phyloP scores from a whole-genome alignment of 2,888 invertebrate species.

The Dromius quadrimaculatus region DNA sequence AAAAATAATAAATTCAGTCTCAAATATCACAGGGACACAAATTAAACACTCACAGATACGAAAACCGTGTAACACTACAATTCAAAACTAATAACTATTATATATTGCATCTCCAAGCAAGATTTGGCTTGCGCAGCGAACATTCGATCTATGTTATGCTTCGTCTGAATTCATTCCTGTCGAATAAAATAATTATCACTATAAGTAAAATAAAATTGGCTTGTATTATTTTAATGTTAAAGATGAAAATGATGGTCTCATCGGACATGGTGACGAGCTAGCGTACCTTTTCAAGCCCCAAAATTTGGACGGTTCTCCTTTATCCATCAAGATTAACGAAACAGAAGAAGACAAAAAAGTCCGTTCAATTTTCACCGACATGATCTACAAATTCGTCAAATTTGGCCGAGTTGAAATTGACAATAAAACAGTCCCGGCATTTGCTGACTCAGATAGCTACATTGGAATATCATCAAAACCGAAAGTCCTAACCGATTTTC shows the following conservation, averaged over 20 bases:
- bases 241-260: slow-evolving; percentile 61
- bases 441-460: slow-evolving; percentile 67
- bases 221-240: slow-evolving; percentile 25
- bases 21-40: too few relatives aligned
- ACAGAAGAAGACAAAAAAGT: slow-evolving; percentile 74
- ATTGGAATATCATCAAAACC: slow-evolving; percentile 70
- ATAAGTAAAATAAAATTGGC: slow-evolving; percentile 49
- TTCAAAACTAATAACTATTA: too few relatives aligned
- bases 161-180: too few relatives aligned
- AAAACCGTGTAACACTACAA: too few relatives aligned
- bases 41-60: too few relatives aligned
- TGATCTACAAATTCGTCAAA: slow-evolving; percentile 77
- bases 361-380: slow-evolving; percentile 74
- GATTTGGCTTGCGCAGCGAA: too few relatives aligned
- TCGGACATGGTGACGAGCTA: slow-evolving; percentile 80
- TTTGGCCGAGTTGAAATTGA: slow-evolving; percentile 65
- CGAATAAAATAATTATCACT: slow-evolving; percentile 46
- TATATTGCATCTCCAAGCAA: too few relatives aligned
- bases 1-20: too few relatives aligned
- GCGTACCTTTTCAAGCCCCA: slow-evolving; percentile 78
- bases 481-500: slow-evolving; percentile 66
- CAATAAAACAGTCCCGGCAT: slow-evolving; percentile 64
- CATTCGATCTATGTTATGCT: too few relatives aligned
- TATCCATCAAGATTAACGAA: slow-evolving; percentile 62
- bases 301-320: slow-evolving; percentile 71